These are phyloP conservation scores for Carterocephalus palaemon DNA, from an alignment of 2,888 invertebrate species.

Conservation along the genomic window DNA sequence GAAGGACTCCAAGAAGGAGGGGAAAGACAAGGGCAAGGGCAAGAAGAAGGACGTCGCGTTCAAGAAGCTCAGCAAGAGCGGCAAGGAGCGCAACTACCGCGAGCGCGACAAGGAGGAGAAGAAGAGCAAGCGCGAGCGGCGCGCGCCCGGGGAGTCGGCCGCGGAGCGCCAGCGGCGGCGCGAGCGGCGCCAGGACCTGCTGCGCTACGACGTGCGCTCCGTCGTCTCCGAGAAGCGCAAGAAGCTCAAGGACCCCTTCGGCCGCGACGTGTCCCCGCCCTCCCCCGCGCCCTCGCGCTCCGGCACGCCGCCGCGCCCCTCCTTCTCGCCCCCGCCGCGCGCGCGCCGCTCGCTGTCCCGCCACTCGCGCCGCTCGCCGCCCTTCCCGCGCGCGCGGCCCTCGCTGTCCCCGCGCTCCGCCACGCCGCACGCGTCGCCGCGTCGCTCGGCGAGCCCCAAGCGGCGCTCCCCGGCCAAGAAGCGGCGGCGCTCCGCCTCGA, in stretches of 20 bases:
- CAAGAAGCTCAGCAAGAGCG: constrained; percentile 88
- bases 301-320: constrained; percentile 33
- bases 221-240: constrained; percentile 84
- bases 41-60: constrained; percentile 82
- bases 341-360: constrained; percentile 35
- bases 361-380: constrained; percentile 25
- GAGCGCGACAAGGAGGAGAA: constrained; percentile 73
- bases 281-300: constrained; percentile 42
- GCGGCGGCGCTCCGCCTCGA: constrained; percentile 37
- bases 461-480: constrained; percentile 30
- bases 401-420: constrained; percentile 27
- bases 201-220: constrained; percentile 89
- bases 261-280: constrained; percentile 82
- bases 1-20: constrained; percentile 72
- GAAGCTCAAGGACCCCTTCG: constrained; percentile 86
- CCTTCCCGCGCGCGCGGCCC: constrained; percentile 27
- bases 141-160: constrained; percentile 39
- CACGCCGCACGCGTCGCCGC: constrained; percentile 28
- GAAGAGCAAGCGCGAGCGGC: constrained; percentile 50
- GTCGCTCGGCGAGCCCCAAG: constrained; percentile 33
- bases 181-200: constrained; percentile 86
- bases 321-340: constrained; percentile 32
- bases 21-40: constrained; percentile 58
- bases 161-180: constrained; percentile 59
- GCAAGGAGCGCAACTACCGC: constrained; percentile 88